Conservation (phyloP, 2,113 vertebrate genomes). For the Actenoides lindsayi region DNA sequence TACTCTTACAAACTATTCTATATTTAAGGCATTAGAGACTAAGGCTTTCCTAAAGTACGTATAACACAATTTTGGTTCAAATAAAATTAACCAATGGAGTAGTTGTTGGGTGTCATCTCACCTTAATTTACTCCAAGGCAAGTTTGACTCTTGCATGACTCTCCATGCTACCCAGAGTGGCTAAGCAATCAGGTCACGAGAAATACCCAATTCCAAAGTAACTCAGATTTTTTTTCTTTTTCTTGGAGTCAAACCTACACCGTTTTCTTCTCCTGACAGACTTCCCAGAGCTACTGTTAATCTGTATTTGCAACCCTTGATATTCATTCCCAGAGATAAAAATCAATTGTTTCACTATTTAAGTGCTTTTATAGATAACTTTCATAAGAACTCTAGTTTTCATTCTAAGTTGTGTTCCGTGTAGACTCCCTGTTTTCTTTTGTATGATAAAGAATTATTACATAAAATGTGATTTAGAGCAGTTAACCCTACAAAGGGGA, state of each 20-base stretch:
- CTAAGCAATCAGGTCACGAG: too few species aligned
- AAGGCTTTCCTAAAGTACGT: too few species aligned
- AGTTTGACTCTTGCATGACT: too few species aligned
- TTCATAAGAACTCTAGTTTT: not conserved
- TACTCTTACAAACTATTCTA: too few species aligned
- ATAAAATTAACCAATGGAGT: too few species aligned
- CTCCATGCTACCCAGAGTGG: too few species aligned
- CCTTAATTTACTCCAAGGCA: too few species aligned
- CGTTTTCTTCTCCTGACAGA: not conserved
- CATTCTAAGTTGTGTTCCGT: not conserved
- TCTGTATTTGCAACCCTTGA: not conserved
- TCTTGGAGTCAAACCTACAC: not conserved
- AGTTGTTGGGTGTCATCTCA: too few species aligned
- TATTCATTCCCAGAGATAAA: not conserved
- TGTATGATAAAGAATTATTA: not conserved
- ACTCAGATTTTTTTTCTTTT: not conserved
- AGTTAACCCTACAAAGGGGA: not conserved
- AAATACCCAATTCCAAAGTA: not conserved
- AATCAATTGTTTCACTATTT: not conserved
- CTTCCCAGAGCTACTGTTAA: not conserved
- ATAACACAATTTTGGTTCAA: too few species aligned
- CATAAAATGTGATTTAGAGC: not conserved
- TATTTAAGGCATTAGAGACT: too few species aligned
- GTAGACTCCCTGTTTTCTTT: not conserved
- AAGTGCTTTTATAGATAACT: not conserved